Base-by-base conservation (phyloP, 2,888 invertebrate genomes). In the Plagiodera versicolora region DNA sequence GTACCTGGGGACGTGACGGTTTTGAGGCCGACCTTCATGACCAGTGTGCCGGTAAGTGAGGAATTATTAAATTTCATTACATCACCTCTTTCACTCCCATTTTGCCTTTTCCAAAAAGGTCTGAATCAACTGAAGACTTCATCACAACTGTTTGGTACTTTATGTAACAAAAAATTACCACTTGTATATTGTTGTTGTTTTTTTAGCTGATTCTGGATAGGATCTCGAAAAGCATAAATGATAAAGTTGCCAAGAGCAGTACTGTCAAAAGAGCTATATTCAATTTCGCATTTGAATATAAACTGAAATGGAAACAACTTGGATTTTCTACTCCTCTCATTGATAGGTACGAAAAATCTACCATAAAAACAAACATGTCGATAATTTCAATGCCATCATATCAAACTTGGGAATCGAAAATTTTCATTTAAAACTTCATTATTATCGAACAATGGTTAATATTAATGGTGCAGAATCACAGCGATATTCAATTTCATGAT, bases 161-260 rank as follows among this genome's bases (percentile, higher is more conserved):
- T 18, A 11, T 45, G 16, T 45, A 17, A 45, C 5, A 6, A 24
- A 24, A 24, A 5, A 6, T 24, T 24, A 24, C n/a, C 39, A 39
- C 16, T 39, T 10, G 10, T 39, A 24, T 24, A 24, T 6, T 24
- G 4, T 32, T 32, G 17, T 47, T 45, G 49, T 16, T 46, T 53
- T 53, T 63, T 20, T 82, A 95, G 93, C 84, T 97, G 54, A 97
- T 98, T 70, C 87, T 98, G 83, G 98, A 98, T 82, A 89, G 98
- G 72, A 93, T 98, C 76, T 95, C 95, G 76, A 98, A 98, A 82
- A 94, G 92, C 69, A 95, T 98, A 64, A 93, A 92, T 76, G 97
- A 98, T 75, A 95, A 95, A 79, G 92, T 98, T 57, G 86, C 89
- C 45, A 89, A 89, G 70, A 90, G 92, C 58, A 90, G 93, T 5